A percentile compares a stretch with the other conserved stretches of the same genome.
phyloP scores from a whole-genome alignment of 2,113 vertebrate species.

The Anguilla japonica region DNA sequence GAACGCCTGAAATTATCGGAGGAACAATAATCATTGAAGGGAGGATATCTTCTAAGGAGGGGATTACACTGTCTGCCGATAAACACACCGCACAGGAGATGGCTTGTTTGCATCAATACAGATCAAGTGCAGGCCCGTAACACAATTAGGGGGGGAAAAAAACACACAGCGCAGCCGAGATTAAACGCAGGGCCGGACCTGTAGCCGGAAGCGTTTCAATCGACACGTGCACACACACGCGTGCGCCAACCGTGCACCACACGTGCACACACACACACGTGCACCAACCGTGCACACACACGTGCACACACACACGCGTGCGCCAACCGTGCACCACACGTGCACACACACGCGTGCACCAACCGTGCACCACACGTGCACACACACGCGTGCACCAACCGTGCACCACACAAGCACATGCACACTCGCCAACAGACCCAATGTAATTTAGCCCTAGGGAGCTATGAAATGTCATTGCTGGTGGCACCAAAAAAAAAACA shows the following conservation, averaged over 20 bases:
- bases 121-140: slow-evolving; percentile 63
- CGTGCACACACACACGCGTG: neutral
- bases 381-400: neutral
- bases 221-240: neutral
- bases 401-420: neutral
- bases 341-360: neutral
- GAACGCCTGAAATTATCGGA: slow-evolving; percentile 30
- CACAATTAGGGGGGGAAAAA: slow-evolving; percentile 55
- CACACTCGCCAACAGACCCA: neutral
- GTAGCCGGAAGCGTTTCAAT: neutral
- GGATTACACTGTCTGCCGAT: slow-evolving; percentile 59
- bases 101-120: slow-evolving; percentile 59
- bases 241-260: neutral
- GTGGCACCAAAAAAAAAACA: neutral
- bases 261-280: neutral
- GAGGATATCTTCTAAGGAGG: slow-evolving; percentile 48
- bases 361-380: neutral
- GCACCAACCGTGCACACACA: neutral
- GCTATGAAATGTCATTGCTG: slow-evolving; percentile 5
- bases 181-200: slow-evolving; percentile 32
- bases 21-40: slow-evolving; percentile 47
- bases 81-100: slow-evolving; percentile 41
- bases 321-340: neutral
- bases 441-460: neutral
- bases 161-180: slow-evolving; percentile 34